phyloP scores from a whole-genome alignment of 2,797 vertebrate genomes.

The Channallabes apus region DNA sequence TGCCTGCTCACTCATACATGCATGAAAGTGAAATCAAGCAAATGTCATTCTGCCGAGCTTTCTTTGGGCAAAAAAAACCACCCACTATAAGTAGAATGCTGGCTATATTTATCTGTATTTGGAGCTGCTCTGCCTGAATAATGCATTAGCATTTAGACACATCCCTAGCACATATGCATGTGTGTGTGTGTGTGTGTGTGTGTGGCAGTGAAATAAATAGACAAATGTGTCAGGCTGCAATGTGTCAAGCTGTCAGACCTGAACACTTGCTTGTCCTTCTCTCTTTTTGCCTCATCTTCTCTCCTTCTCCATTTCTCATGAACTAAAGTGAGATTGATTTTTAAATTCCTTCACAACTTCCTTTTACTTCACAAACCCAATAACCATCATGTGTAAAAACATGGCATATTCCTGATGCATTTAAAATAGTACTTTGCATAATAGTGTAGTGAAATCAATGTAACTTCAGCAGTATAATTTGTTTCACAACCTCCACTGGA shows the following conservation, averaged over 20 bases:
- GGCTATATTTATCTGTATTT: not conserved
- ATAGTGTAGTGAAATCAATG: not conserved
- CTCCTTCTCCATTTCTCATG: not conserved
- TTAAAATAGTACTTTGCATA: not conserved
- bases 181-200: not conserved
- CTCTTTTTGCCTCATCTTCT: not conserved
- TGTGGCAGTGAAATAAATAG: constrained; percentile 19
- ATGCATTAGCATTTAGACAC: not conserved
- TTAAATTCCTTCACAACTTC: not conserved
- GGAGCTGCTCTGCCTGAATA: not conserved
- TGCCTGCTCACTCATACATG: not conserved
- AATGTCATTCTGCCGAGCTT: not conserved
- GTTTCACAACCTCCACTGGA: not conserved
- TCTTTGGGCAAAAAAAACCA: no score
- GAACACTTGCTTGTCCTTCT: not conserved
- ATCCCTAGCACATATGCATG: not conserved
- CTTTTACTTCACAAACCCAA: not conserved
- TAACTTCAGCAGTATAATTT: constrained; percentile 6
- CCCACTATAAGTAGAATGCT: no score
- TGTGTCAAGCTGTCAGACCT: not conserved
- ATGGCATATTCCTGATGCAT: not conserved
- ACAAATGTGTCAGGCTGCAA: not conserved
- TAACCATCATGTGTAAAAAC: not conserved
- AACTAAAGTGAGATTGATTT: not conserved
- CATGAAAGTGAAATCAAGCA: not conserved